These are phyloP conservation scores for Cylindroiulus punctatus DNA, from an alignment of 2,888 invertebrate genomes.

Conservation along the genomic window DNA sequence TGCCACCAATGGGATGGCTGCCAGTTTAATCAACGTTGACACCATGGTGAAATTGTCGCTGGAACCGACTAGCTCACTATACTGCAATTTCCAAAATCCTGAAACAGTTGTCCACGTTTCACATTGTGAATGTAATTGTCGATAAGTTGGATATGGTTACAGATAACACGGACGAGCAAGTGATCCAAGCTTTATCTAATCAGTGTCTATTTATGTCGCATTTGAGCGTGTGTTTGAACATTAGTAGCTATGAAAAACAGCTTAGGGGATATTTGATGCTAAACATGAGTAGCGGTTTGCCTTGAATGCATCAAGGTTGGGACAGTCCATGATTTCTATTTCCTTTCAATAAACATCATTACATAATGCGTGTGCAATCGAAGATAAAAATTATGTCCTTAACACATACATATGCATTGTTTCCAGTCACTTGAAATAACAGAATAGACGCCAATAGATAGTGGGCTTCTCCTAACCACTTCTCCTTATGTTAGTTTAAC, in stretches of 20 bases:
- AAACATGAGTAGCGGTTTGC: not conserved
- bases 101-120: not conserved
- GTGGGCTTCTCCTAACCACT: no score
- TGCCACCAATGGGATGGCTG: not conserved
- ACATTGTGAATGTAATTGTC: not conserved
- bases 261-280: not conserved
- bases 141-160: not conserved
- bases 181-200: no score
- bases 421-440: no score
- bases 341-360: not conserved
- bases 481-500: no score
- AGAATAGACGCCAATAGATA: no score
- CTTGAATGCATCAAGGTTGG: constrained; percentile 15
- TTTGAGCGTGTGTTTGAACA: not conserved
- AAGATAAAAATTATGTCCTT: no score
- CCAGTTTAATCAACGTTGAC: not conserved
- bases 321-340: not conserved
- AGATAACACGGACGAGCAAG: constrained; percentile 9
- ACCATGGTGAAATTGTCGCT: not conserved
- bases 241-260: not conserved
- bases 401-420: no score
- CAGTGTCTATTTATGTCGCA: constrained; percentile 12
- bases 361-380: not conserved
- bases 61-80: not conserved
- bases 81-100: not conserved